phyloP scores from a whole-genome alignment of 2,888 invertebrate species.

The Morpho helenor region DNA sequence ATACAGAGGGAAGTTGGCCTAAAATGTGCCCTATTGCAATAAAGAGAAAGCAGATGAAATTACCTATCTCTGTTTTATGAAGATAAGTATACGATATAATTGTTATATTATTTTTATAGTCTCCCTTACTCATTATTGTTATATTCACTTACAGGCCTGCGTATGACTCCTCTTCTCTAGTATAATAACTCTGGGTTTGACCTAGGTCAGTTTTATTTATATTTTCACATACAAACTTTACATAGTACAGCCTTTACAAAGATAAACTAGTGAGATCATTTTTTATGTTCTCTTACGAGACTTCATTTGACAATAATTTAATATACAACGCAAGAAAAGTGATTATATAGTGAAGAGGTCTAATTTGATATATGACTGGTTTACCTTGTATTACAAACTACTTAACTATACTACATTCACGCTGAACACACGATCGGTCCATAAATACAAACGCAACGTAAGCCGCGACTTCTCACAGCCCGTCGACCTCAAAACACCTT shows the following conservation, averaged over 20 bases:
- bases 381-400: conserved; percentile 5
- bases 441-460: conserved; percentile 6
- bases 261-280: conserved; percentile 13
- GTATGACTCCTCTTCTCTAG: too few species aligned
- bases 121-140: too few species aligned
- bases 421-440: conserved; percentile 10
- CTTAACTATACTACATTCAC: conserved; percentile 1
- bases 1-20: too few species aligned
- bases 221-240: neutral
- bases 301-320: neutral
- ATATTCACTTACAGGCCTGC: too few species aligned
- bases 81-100: too few species aligned
- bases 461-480: conserved; percentile 24
- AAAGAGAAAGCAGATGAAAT: too few species aligned
- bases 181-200: too few species aligned
- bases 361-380: neutral
- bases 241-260: too few species aligned
- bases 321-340: neutral
- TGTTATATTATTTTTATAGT: too few species aligned
- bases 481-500: conserved; percentile 14
- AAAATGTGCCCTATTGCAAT: too few species aligned
- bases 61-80: too few species aligned
- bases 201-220: too few species aligned
- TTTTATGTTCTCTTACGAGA: neutral
- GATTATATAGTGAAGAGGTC: neutral